Base-by-base conservation (phyloP, 2,888 invertebrate genomes). In the Diarsia dahlii region DNA sequence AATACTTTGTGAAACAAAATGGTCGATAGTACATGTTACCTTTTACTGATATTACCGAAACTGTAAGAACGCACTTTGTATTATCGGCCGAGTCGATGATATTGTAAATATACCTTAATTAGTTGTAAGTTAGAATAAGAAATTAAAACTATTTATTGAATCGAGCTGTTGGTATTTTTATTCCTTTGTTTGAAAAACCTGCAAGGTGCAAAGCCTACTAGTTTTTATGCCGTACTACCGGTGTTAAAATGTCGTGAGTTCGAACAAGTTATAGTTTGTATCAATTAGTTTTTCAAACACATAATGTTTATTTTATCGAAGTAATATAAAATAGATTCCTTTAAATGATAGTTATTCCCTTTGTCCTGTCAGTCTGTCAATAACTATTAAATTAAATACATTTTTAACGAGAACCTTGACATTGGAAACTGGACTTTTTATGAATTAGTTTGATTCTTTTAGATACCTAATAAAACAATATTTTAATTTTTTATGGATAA, bases 81-180 rank as follows among this genome's bases (percentile, higher is more conserved):
- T 88, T 85, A 84, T 90, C 89, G 88, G 89, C 89, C 87, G 89
- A 90, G 90, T 92, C 85, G 88, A 89, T 87, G 81, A 81, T 87
- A 82, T 76, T 94, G 94, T 95, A 94, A 89, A 94, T 94, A 94
- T 81, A 87, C 74, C 71, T 78, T 87, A 85, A 88, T 89, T 88
- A 88, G 72, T 81, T 86, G 8, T 91, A 90, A 91, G 88, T 79
- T 89, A 88, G 88, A 76, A 76, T 88, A 91, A 89, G 90, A 89
- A 89, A 94, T 93, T 94, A 95, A 86, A 93, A 92, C 90, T 95
- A 95, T 95, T 95, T 95, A 95, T 95, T 95, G 92, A 93, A 90
- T 88, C 78, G 80, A 76, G 80, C 81, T 85, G 78, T 78, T 81
- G 68, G 54, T 18, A 88, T 88, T 80, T 84, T 87, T 84, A 76